A percentile compares a stretch with the other conserved stretches of the same genome.
Conservation (phyloP, 2,797 vertebrate genomes). For the Novumbra hubbsi region DNA sequence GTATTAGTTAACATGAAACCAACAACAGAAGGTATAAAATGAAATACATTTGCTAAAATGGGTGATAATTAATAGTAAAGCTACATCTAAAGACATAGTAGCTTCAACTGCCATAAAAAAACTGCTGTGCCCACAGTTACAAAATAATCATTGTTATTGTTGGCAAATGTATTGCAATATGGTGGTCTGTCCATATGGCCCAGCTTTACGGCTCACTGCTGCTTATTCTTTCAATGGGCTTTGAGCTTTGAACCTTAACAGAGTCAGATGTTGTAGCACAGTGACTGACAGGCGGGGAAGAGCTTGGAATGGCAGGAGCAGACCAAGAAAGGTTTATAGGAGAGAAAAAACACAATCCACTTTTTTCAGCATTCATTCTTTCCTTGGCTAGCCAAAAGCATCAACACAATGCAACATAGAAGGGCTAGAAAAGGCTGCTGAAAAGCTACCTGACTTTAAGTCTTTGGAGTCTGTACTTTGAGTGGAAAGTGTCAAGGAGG, state of each 20-base stretch:
- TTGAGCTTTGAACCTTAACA: conserved; percentile 39
- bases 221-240: conserved; percentile 42
- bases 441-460: conserved; percentile 43
- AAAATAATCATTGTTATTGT: too few relatives aligned
- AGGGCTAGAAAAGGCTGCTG: conserved; percentile 42
- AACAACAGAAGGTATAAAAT: too few relatives aligned
- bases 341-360: conserved; percentile 29
- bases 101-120: too few relatives aligned
- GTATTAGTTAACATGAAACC: too few relatives aligned
- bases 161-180: too few relatives aligned
- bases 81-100: too few relatives aligned
- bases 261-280: conserved; percentile 64
- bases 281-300: conserved; percentile 56
- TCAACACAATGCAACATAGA: conserved; percentile 52
- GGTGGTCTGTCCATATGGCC: too few relatives aligned
- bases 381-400: conserved; percentile 51
- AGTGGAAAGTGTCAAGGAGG: conserved; percentile 49
- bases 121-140: too few relatives aligned
- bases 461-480: conserved; percentile 38
- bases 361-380: conserved; percentile 41
- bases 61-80: too few relatives aligned
- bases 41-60: too few relatives aligned
- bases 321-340: conserved; percentile 5
- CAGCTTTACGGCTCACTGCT: conserved; percentile 10
- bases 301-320: conserved; percentile 36